Conservation (phyloP, 2,888 invertebrate genomes). For the Himalopsyche kuldschensis region DNA sequence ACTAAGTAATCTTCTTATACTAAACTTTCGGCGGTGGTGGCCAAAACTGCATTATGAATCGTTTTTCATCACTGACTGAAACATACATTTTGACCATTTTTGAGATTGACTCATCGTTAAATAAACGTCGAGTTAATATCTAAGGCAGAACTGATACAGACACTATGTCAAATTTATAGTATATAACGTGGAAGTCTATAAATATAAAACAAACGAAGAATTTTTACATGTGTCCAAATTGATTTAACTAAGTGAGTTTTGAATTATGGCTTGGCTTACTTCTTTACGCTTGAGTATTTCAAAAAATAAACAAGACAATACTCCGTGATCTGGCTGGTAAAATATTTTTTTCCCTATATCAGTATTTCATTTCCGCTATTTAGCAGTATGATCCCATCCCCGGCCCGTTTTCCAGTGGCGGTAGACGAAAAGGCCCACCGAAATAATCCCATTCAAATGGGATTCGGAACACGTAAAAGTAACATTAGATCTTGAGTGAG, state of each 20-base stretch:
- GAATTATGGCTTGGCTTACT: not conserved
- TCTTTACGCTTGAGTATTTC: not conserved
- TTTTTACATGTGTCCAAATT: not conserved
- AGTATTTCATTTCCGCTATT: not conserved
- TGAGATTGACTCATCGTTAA: too few relatives aligned
- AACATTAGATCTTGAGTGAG: not conserved
- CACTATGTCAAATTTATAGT: not conserved
- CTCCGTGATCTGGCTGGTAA: not conserved
- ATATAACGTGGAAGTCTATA: not conserved
- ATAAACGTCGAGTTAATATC: too few relatives aligned
- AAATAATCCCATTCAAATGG: not conserved
- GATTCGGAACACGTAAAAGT: slow-evolving; percentile 1
- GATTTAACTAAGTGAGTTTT: not conserved
- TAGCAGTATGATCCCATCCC: not conserved
- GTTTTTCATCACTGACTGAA: too few relatives aligned
- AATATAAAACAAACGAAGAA: not conserved
- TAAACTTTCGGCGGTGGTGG: too few relatives aligned
- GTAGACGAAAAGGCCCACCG: not conserved
- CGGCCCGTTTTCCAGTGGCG: not conserved
- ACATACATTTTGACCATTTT: too few relatives aligned
- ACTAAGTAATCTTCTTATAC: too few relatives aligned
- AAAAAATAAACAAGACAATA: not conserved
- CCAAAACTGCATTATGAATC: too few relatives aligned
- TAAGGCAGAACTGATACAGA: too few relatives aligned
- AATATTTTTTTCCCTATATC: not conserved